phyloP scores from a whole-genome alignment of 2,797 vertebrate species.

The Lateolabrax maculatus region DNA sequence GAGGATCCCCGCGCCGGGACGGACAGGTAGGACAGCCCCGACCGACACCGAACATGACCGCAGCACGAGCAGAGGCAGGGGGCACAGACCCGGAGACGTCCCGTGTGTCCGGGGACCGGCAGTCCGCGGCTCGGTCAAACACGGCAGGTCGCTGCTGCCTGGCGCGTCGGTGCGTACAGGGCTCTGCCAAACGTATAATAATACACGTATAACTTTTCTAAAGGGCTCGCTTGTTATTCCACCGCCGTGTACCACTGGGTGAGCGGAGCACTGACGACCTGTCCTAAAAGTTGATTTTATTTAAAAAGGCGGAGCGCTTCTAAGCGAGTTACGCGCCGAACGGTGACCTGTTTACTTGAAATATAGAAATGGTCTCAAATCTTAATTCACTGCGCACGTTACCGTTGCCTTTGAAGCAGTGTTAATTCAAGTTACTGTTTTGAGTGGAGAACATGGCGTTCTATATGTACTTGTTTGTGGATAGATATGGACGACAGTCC shows the following conservation, averaged over 20 bases:
- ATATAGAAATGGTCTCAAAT: accelerated
- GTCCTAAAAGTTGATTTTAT: not conserved
- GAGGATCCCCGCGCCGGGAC: constrained; percentile 24
- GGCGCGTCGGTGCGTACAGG: no score
- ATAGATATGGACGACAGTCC: accelerated
- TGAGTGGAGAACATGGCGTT: not conserved
- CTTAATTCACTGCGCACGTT: accelerated
- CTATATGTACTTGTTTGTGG: not conserved
- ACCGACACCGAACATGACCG: not conserved
- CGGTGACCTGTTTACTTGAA: not conserved
- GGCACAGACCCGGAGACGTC: no score
- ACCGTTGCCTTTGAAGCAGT: not conserved
- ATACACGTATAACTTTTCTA: constrained; percentile 26
- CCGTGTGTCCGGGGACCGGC: no score
- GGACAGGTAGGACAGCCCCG: constrained; percentile 56
- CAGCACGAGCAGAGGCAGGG: no score
- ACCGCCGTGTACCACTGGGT: no score
- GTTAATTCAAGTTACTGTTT: not conserved
- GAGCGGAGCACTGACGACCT: not conserved
- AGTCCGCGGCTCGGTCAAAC: no score
- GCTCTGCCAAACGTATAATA: no score
- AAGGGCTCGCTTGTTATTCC: not conserved
- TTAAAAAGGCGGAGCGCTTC: not conserved
- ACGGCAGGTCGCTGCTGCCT: constrained; percentile 4
- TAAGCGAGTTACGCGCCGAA: not conserved